Evolutionary conservation across 2,888 invertebrate genomes (phyloP), one percentile per base, ranked within the genome.

Genomic region (Agonopterix alstromeriana): DNA sequence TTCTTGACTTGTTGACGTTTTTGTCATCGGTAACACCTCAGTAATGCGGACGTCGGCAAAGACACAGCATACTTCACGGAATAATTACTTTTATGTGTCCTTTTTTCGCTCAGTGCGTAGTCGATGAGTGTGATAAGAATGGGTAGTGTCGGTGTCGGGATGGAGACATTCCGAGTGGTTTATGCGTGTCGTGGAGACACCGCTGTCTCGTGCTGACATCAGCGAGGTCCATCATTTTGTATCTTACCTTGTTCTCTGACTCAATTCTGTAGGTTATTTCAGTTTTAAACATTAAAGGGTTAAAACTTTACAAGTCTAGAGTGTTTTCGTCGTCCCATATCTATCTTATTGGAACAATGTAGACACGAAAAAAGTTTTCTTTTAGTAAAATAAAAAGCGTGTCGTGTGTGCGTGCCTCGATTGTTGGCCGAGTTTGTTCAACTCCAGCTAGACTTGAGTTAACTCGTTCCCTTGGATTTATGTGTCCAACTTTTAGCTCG

Each of bases 401-500:
- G 14, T 40, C 36, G 45, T 60, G 65, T 52, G 55, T 52, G 57
- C 51, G 53, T 55, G 52, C 50, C 56, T 50, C 52, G 53, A 63
- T 64, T 65, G 64, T 72, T 70, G 77, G 70, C 65, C 70, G 71
- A 73, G 77, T 79, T 79, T 74, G 72, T 78, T 78, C 77, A 77
- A 77, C 73, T 71, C 47, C 41, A 11, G 36, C 63, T 63, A 67
- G 75, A 68, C 70, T 70, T 70, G 70, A 78, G 81, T 80, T 80
- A 76, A 78, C 78, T 81, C 77, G 80, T 80, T 77, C 70, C 58
- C 71, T 58, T 55, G 71, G 72, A 81, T 81, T 81, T 80, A 81
- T 78, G 74, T 68, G 57, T 63, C 63, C 62, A 77, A 80, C 73
- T 79, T 76, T 70, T 65, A 70, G 72, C 69, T 72, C 70, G 68